These are phyloP conservation scores for Clytia hemisphaerica DNA, from an alignment of 30 jellyfish, hydroid and myxozoan species.

Conservation along the genomic window DNA sequence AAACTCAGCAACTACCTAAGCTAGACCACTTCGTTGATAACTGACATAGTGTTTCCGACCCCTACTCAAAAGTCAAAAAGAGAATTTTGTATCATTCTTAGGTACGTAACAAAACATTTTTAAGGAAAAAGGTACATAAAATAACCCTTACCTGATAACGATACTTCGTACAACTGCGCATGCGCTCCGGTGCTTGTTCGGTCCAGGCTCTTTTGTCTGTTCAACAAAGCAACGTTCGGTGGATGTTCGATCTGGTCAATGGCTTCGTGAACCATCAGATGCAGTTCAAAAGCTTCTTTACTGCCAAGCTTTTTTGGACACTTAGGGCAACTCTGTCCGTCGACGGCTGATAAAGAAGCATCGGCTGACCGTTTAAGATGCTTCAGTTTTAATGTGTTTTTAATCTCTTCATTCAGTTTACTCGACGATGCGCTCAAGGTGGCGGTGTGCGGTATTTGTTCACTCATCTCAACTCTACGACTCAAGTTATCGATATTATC, in stretches of 20 bases:
- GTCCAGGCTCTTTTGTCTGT: neutral
- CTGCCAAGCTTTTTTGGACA: conserved; percentile 34
- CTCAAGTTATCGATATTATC: conserved; percentile 34
- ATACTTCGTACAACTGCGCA: neutral
- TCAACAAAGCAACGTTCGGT: neutral
- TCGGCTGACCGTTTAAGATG: neutral
- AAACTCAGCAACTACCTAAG: too few relatives aligned
- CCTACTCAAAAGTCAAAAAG: too few relatives aligned
- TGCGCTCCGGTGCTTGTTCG: neutral
- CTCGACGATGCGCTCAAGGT: too few relatives aligned
- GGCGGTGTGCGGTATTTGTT: too few relatives aligned
- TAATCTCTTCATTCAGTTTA: neutral
- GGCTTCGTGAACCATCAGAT: conserved; percentile 23
- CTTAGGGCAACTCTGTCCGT: conserved; percentile 15
- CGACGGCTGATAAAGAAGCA: conserved; percentile 18
- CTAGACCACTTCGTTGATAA: too few relatives aligned
- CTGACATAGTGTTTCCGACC: too few relatives aligned
- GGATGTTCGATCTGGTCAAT: neutral
- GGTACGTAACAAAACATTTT: too few relatives aligned
- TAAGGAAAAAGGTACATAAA: too few relatives aligned
- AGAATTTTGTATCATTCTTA: too few relatives aligned
- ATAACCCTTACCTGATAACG: conserved; percentile 4
- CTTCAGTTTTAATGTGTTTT: neutral
- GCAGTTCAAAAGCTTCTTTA: conserved; percentile 31
- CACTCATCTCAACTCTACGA: conserved; percentile 27